A percentile compares a stretch with the other conserved stretches of the same genome.
Conservation (phyloP, 1,140 invertebrate species). For the Saxidomus purpurata region DNA sequence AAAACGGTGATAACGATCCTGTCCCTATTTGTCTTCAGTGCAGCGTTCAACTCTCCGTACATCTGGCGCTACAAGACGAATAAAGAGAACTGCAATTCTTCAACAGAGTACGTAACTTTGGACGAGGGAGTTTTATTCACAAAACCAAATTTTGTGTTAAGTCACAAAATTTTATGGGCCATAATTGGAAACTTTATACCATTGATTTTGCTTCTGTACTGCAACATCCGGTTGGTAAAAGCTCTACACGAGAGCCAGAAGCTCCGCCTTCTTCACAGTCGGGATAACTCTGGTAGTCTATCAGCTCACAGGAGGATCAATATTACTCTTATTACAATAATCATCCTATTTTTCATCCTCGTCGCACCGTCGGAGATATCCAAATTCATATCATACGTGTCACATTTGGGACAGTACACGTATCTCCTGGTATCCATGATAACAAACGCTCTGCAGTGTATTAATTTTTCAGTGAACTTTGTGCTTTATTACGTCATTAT, state of each 20-base stretch:
- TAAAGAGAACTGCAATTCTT: neutral
- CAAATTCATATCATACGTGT: constrained; percentile 77
- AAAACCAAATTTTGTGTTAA: constrained; percentile 72
- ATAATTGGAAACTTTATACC: constrained; percentile 82
- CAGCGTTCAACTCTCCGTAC: constrained; percentile 76
- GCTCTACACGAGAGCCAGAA: constrained; percentile 72
- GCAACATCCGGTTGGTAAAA: constrained; percentile 78
- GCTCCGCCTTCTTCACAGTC: constrained; percentile 72
- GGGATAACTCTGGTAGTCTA: constrained; percentile 68
- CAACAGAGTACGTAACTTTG: constrained; percentile 22
- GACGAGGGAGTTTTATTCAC: constrained; percentile 48
- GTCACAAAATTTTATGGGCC: constrained; percentile 79
- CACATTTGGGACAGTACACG: constrained; percentile 62
- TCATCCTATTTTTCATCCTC: constrained; percentile 80
- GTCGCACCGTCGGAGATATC: constrained; percentile 81
- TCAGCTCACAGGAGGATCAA: constrained; percentile 78
- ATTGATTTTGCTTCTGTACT: constrained; percentile 75
- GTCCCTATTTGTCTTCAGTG: constrained; percentile 70
- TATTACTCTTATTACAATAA: constrained; percentile 81
- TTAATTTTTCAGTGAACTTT: constrained; percentile 79
- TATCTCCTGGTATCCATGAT: constrained; percentile 70
- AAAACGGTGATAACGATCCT: constrained; percentile 72
- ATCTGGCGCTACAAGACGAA: constrained; percentile 74
- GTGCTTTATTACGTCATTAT: constrained; percentile 77
- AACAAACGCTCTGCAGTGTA: constrained; percentile 74